phyloP scores from a whole-genome alignment of 2,797 vertebrate genomes.

The Onychomys leucogaster region DNA sequence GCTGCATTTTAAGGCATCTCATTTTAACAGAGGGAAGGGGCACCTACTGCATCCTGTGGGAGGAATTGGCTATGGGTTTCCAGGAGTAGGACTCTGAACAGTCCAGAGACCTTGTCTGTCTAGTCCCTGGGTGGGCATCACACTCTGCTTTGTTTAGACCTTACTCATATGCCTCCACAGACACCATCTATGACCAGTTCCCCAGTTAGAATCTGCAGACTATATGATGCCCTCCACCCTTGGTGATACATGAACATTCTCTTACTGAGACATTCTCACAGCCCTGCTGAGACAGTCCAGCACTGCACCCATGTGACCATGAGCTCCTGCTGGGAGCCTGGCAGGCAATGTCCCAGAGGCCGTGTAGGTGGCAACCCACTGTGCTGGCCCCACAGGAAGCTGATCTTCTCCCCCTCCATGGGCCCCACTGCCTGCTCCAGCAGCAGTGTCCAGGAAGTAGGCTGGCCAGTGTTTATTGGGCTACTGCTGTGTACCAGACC shows the following conservation, averaged over 20 bases:
- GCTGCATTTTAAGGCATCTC: background rate
- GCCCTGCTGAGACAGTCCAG: background rate
- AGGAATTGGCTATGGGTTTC: background rate
- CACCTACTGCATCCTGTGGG: background rate
- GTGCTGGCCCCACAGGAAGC: background rate
- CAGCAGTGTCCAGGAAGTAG: background rate
- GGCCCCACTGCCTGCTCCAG: background rate
- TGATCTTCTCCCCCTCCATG: background rate
- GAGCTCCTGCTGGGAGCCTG: background rate
- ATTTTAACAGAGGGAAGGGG: background rate
- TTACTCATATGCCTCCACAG: background rate
- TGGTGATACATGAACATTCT: background rate
- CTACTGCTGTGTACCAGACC: background rate
- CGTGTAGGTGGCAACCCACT: background rate
- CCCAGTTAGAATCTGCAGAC: background rate
- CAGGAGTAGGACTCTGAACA: background rate
- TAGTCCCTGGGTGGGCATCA: background rate
- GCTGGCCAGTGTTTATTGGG: background rate
- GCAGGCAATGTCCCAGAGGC: background rate
- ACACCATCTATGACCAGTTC: too few species aligned
- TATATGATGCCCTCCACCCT: fast-evolving
- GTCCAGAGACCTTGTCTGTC: background rate
- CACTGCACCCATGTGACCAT: background rate
- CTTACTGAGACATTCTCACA: background rate
- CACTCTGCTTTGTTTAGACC: background rate